Percentiles rank a stretch among this genome's conserved stretches.
Conservation (phyloP, 2,888 invertebrate species). For the Leucophenga maculata region DNA sequence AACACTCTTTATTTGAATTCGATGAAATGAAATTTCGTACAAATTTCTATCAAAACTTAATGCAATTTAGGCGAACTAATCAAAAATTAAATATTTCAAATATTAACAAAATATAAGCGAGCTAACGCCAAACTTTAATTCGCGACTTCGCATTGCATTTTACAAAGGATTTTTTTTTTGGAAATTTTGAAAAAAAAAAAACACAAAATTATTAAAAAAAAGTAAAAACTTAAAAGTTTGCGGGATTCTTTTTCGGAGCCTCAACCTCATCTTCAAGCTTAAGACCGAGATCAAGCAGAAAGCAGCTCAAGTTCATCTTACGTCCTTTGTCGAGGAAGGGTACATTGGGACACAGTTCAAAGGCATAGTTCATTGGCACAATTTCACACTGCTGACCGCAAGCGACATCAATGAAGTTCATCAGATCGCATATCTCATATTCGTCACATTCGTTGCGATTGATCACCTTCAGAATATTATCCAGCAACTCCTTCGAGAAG, state of each 20-base stretch:
- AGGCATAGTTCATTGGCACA: slow-evolving; percentile 67
- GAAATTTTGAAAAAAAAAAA: too few relatives aligned
- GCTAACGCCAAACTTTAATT: too few relatives aligned
- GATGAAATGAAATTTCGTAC: too few relatives aligned
- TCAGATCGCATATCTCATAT: slow-evolving; percentile 79
- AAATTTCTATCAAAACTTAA: too few relatives aligned
- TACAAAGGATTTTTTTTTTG: too few relatives aligned
- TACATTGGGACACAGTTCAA: slow-evolving; percentile 69
- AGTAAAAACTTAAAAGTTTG: too few relatives aligned
- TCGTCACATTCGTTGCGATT: slow-evolving; percentile 78
- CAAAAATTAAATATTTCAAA: too few relatives aligned
- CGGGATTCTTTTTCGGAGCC: background rate
- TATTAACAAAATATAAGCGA: too few relatives aligned
- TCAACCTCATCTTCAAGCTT: background rate
- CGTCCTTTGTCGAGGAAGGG: slow-evolving; percentile 67
- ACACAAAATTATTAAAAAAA: too few relatives aligned
- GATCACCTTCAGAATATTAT: slow-evolving; percentile 77
- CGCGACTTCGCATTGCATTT: too few relatives aligned
- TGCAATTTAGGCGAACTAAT: too few relatives aligned
- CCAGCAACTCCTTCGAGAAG: slow-evolving; percentile 78
- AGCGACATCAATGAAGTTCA: slow-evolving; percentile 81
- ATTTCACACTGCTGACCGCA: slow-evolving; percentile 68
- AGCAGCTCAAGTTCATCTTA: slow-evolving; percentile 66
- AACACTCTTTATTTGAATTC: too few relatives aligned
- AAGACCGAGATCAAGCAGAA: slow-evolving; percentile 63